Evolutionary conservation across 2,797 vertebrate species (phyloP), one percentile per base, ranked within the genome.

Genomic region (Oreochromis mossambicus): DNA sequence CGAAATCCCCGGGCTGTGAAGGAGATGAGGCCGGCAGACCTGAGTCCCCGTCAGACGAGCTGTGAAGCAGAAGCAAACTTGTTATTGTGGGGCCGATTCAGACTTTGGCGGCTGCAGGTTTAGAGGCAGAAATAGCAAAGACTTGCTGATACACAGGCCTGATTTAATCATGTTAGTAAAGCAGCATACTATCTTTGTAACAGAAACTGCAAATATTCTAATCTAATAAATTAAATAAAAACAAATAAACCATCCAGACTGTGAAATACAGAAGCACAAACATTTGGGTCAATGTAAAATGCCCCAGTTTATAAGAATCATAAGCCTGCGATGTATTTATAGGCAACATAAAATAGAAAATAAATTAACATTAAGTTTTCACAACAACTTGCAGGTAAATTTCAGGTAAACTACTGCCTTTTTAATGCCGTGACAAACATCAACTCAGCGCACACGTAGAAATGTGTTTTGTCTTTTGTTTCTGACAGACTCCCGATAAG

Each of bases 1-100:
- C 13, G 98, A 97, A 79, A 99, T 95, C 24, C 97, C 97, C 1
- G 98, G 98, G 87, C 97, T 97, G 95, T 98, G 98, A 85, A 99
- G 93, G 88, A 99, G 96, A 84, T 98, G 98, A 73, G 98, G 97
- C 78, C 98, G 97, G 93, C 98, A 98, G 92, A 99, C 97, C 87
- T 98, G 98, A 88, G 96, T 94, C 81, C 97, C 97, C 0, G 97
- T 96, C 91, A 99, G 95, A 32, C 98, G 97, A 77, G 97, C 98
- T 99, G 96, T 5, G 81, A 86, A 89, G 86, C 1, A 17, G 34
- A 29, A 56, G 3, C 12, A 80, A 6, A 80, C n/a, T 21, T 41
- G 51, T 80, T 77, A 48, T 56, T 68, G 11, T 38, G 7, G 13
- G 21, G 32, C n/a, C 9, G 13, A 50, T 26, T 48, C 46, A 13